Evolutionary conservation across 2,888 invertebrate species (phyloP).

Genomic region (Toxonevra muliebris): DNA sequence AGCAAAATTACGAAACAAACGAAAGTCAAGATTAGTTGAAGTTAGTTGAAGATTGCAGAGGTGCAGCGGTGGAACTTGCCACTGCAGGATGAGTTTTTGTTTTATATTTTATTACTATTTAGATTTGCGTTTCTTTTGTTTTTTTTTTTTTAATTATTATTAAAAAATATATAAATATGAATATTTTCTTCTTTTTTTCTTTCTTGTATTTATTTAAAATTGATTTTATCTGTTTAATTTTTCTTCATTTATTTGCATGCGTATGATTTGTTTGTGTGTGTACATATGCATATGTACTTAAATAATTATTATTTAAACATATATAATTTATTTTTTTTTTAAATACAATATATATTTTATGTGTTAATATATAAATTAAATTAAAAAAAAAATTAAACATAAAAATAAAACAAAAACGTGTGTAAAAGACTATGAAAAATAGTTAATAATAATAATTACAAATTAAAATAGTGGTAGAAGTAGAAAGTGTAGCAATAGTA

Average conservation of each 20-base stretch:
- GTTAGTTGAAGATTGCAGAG: neutral
- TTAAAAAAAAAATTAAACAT: neutral
- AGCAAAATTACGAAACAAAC: neutral
- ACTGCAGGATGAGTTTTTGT: slow-evolving; percentile 9
- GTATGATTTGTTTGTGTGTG: slow-evolving; percentile 14
- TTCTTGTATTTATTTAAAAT: slow-evolving; percentile 6
- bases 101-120: slow-evolving; percentile 14
- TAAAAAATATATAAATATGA: slow-evolving; percentile 20
- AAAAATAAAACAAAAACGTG: neutral
- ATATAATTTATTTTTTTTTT: no score
- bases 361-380: neutral
- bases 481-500: no score
- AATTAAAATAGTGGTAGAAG: no score
- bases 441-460: no score
- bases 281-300: neutral
- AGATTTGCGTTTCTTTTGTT: slow-evolving; percentile 14
- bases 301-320: slow-evolving; percentile 16
- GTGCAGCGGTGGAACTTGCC: slow-evolving; percentile 18
- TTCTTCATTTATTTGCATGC: neutral
- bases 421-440: no score
- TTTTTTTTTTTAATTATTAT: slow-evolving; percentile 5
- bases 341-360: no score
- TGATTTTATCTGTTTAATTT: slow-evolving; percentile 12
- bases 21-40: neutral
- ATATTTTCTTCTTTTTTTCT: slow-evolving; percentile 10